phyloP scores from a whole-genome alignment of 2,888 invertebrate genomes.

The Spilarctia lutea region DNA sequence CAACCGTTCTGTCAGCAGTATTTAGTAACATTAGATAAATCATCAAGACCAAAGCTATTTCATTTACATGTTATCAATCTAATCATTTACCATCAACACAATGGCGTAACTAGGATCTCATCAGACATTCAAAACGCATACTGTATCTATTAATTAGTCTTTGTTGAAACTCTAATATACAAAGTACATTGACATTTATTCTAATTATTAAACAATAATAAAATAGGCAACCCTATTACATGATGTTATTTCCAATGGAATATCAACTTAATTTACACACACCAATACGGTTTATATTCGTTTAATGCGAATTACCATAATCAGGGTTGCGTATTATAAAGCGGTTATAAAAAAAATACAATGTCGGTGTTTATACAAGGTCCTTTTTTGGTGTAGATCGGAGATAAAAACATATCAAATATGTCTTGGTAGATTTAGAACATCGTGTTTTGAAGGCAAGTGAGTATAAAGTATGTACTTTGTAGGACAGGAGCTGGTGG shows the following conservation, averaged over 20 bases:
- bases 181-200: slow-evolving; percentile 55
- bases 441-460: background rate
- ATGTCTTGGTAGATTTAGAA: background rate
- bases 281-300: background rate
- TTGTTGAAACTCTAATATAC: slow-evolving; percentile 45
- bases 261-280: background rate
- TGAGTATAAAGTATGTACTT: background rate
- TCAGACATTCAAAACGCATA: slow-evolving; percentile 37
- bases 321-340: background rate
- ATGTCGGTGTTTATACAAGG: background rate
- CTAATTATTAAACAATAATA: slow-evolving; percentile 44
- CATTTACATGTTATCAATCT: background rate
- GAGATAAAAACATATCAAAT: background rate
- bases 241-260: background rate
- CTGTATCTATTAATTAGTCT: slow-evolving; percentile 50
- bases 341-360: background rate
- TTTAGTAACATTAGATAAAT: background rate
- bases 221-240: slow-evolving; percentile 38
- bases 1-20: background rate
- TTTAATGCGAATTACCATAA: background rate
- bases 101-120: slow-evolving; percentile 25
- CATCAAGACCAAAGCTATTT: background rate
- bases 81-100: slow-evolving; percentile 19
- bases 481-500: background rate
- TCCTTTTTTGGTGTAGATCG: background rate